Base-by-base conservation (phyloP, 2,797 vertebrate species). In the Mormyrus hasselquistii region DNA sequence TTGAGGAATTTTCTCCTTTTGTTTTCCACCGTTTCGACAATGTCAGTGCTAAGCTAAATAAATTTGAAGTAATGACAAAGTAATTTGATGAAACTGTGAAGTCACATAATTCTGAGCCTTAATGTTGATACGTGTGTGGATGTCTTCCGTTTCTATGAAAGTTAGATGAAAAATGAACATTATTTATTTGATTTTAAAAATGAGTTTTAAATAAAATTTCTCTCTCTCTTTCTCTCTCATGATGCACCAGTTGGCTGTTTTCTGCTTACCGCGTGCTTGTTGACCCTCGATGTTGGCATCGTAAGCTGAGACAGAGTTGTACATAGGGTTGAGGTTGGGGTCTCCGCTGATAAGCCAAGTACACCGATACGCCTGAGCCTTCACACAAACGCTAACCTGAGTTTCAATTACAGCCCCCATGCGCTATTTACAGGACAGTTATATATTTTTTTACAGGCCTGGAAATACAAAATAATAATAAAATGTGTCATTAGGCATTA, bases 401-500 rank as follows among this genome's bases (percentile, higher is more conserved):
- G 14, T 44, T 79, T 79, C 73, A 79, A 79, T 79, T 44, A 79
- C 73, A 44, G 38, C 16, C 14, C 73, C 73, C 38, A 7, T 19
- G 73, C 2, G 10, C 38, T 79, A 19, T 79, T 79, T 44, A 79
- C 73, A 79, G 16, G 73, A 79, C 44, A 79, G 73, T n/a, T 79
- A 44, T 79, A 41, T 38, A 8, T 79, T 79, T 79, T 79, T 79
- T 44, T 79, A 79, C 25, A 41, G 44, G 38, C 34, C 38, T 9
- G 38, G 73, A 79, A 79, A 79, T 79, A 44, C 14, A 79, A 44
- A 41, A 79, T 79, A 44, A 44, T 79, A 79, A 79, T 79, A 79
- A 79, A 79, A 79, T 79, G 16, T 44, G 38, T 79, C 73, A 79
- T 79, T 79, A 79, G 73, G 73, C 73, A 79, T 79, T 79, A 79